Base-by-base conservation (phyloP, 1,140 invertebrate genomes). In the Drosophila prosaltans region DNA sequence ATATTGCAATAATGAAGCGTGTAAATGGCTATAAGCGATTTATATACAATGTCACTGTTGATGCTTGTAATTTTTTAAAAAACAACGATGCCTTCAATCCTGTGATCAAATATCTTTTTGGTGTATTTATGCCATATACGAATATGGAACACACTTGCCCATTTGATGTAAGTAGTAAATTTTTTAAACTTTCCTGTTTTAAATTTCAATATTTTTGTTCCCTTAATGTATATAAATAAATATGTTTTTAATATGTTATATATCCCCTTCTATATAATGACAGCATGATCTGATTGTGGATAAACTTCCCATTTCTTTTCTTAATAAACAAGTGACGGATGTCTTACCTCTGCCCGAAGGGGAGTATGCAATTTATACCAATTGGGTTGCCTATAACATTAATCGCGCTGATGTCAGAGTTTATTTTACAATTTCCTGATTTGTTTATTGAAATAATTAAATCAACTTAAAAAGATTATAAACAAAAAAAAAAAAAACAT, bases 271-370 rank as follows among this genome's bases (percentile, higher is more conserved):
- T 21, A 16, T 45, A 43, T 1, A n/a, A 7, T 7, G 11, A 9
- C 41, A 73, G 70, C 55, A 74, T 8, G 70, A 66, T 10, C 0
- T 74, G 2, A 3, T 41, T 3, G 3, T 74, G 9, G 71, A 74
- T 0, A 66, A 67, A 43, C 36, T 74, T 0, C 70, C 72, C 8
- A 36, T 28, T 3, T 2, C 9, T 5, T 66, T 24, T 55, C 5
- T 66, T 6, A 60, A 65, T 24, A 11, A n/a, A 16, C 70, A 74
- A 2, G 55, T 67, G 5, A 65, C 39, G 21, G 24, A 54, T 7
- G 24, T 66, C 10, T 16, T 74, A 7, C 63, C 57, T 0, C 9
- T 74, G n/a, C 72, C 72, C 0, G n/a, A 30, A 1, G 72, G 72
- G 0, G 62, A 73, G 0, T 74, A 66, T 24, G 43, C 28, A 6